Percentiles rank a stretch among this genome's conserved stretches.
These are phyloP conservation scores for Nycticorax nycticorax DNA, from an alignment of 2,113 vertebrate species.

Conservation along the genomic window DNA sequence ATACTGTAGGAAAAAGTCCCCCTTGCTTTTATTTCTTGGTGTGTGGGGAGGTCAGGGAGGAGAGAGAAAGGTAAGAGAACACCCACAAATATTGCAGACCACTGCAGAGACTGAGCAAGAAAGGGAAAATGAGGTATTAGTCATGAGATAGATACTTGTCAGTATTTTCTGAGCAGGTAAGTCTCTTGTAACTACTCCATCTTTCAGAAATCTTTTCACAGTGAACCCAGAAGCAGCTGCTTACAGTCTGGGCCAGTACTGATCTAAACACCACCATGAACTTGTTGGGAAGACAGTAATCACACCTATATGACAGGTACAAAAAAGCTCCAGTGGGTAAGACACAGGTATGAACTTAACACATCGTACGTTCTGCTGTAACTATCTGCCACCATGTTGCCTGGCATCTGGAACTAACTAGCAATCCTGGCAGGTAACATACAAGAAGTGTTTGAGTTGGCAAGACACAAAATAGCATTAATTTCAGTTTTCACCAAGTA, in stretches of 20 bases:
- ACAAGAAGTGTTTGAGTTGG: background rate
- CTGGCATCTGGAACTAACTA: background rate
- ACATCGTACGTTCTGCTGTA: background rate
- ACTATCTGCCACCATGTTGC: rapidly evolving
- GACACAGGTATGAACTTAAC: background rate
- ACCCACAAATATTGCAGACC: background rate
- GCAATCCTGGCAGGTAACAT: background rate
- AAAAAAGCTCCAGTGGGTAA: background rate
- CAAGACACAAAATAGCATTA: background rate
- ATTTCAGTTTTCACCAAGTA: background rate
- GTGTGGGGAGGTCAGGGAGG: rapidly evolving
- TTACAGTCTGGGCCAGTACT: background rate
- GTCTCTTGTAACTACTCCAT: background rate
- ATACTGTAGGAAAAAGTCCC: background rate
- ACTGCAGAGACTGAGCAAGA: background rate
- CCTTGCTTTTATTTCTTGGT: background rate
- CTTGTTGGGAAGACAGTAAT: background rate
- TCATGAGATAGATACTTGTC: background rate
- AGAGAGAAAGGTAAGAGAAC: background rate
- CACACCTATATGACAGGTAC: background rate
- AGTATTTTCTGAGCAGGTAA: background rate
- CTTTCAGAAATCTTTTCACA: background rate
- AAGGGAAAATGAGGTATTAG: background rate
- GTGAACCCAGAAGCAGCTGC: background rate
- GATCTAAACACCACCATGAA: background rate